These are phyloP conservation scores for Drosophila mettleri DNA, from an alignment of 2,888 invertebrate species.

Conservation along the genomic window DNA sequence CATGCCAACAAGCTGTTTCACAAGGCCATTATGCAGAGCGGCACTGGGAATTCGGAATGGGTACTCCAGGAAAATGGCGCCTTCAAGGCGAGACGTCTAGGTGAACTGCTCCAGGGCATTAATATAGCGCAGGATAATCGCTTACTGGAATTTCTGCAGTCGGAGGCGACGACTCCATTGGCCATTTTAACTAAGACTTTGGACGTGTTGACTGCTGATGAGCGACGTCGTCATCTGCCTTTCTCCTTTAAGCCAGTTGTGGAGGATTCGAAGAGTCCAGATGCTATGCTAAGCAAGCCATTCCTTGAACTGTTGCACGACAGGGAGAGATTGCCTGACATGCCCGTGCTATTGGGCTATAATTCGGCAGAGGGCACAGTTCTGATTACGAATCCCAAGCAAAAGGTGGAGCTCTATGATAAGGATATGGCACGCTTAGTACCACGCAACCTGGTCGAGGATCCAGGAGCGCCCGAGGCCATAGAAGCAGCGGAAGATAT, in stretches of 20 bases:
- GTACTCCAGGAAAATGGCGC: constrained; percentile 72
- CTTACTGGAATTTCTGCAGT: constrained; percentile 68
- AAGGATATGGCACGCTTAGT: constrained; percentile 78
- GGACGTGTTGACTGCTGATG: constrained; percentile 70
- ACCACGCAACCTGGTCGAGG: constrained; percentile 76
- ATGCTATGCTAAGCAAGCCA: constrained; percentile 72
- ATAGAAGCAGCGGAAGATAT: constrained; percentile 66
- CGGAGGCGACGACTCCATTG: constrained; percentile 58
- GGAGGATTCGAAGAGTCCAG: constrained; percentile 70
- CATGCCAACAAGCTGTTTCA: constrained; percentile 82
- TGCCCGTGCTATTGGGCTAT: constrained; percentile 86
- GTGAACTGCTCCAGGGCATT: constrained; percentile 66
- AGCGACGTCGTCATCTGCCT: constrained; percentile 77
- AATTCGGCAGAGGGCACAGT: constrained; percentile 87
- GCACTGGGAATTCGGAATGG: constrained; percentile 83
- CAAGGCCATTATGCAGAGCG: constrained; percentile 84
- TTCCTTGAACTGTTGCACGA: constrained; percentile 85
- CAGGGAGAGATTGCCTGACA: constrained; percentile 83
- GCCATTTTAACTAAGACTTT: constrained; percentile 53
- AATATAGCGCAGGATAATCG: constrained; percentile 33
- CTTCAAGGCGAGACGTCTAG: constrained; percentile 71
- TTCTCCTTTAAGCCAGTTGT: constrained; percentile 80
- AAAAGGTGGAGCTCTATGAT: constrained; percentile 69
- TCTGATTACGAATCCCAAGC: constrained; percentile 66
- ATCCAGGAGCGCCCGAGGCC: constrained; percentile 55